A percentile compares a stretch with the other conserved stretches of the same genome.
These are phyloP conservation scores for Drosophila leonis DNA, from an alignment of 2,888 invertebrate genomes.

Conservation along the genomic window DNA sequence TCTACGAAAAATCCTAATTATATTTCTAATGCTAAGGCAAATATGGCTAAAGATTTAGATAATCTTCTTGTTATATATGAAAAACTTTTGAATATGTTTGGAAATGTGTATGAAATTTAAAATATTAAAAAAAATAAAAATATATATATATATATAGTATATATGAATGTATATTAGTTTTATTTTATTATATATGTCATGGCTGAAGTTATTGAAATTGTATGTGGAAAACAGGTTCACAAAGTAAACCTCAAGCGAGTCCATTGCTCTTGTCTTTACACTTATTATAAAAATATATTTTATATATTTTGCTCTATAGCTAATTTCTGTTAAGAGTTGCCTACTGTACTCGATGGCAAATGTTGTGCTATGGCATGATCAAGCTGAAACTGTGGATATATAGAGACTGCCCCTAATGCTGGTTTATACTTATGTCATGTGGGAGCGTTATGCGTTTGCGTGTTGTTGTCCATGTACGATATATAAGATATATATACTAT, in stretches of 20 bases:
- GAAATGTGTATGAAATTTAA: background rate
- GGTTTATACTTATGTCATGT: constrained; percentile 26
- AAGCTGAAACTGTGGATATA: background rate
- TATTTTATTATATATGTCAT: background rate
- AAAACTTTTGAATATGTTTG: background rate
- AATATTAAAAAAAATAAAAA: background rate
- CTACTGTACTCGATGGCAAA: background rate
- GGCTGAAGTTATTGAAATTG: background rate
- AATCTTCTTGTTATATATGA: background rate
- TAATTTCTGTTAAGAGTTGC: background rate
- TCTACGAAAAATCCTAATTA: background rate
- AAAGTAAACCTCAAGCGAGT: background rate
- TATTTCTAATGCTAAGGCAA: constrained; percentile 1
- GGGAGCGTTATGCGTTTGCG: constrained; percentile 32
- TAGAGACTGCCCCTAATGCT: constrained; percentile 44
- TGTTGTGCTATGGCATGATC: background rate
- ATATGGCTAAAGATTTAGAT: constrained; percentile 1
- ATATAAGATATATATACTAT: constrained; percentile 3
- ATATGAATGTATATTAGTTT: background rate
- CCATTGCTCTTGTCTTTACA: background rate
- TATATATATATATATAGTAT: background rate
- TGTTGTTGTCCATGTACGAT: constrained; percentile 51
- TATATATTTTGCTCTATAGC: background rate
- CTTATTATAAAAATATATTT: background rate
- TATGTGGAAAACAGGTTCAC: background rate